A percentile compares a stretch with the other conserved stretches of the same genome.
Conservation (phyloP, 2,113 vertebrate species). For the Seriola quinqueradiata region DNA sequence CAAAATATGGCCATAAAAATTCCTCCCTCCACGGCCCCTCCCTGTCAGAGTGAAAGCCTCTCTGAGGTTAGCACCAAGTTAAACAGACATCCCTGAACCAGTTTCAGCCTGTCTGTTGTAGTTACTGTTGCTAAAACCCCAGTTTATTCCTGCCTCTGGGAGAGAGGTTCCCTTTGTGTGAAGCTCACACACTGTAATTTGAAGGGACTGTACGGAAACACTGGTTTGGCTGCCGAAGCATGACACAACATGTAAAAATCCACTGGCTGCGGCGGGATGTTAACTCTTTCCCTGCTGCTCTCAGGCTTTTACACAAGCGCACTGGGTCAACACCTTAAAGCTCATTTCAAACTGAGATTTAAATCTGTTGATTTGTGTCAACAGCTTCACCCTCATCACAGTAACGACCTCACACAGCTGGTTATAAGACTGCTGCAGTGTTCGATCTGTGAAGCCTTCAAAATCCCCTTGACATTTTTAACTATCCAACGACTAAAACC, state of each 20-base stretch:
- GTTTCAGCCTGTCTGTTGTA: conserved; percentile 83
- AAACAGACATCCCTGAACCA: conserved; percentile 75
- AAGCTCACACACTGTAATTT: conserved; percentile 76
- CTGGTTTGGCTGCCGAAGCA: conserved; percentile 81
- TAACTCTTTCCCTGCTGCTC: conserved; percentile 69
- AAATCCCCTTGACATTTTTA: too few relatives aligned
- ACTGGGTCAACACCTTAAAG: not conserved
- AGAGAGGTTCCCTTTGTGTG: conserved; percentile 82
- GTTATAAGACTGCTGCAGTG: too few relatives aligned
- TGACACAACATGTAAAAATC: conserved; percentile 84
- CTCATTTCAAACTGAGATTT: too few relatives aligned
- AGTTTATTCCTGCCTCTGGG: conserved; percentile 74
- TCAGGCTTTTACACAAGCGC: conserved; percentile 2
- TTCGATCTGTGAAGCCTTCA: too few relatives aligned
- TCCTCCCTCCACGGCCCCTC: conserved; percentile 38
- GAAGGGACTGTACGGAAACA: conserved; percentile 79
- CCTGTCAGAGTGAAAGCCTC: conserved; percentile 69
- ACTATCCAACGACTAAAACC: too few relatives aligned
- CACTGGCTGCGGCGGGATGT: conserved; percentile 19
- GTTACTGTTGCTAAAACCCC: conserved; percentile 88
- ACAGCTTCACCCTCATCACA: not conserved
- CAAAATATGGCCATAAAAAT: conserved; percentile 53
- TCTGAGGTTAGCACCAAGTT: conserved; percentile 65
- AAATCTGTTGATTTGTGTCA: not conserved
- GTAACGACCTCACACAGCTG: too few relatives aligned